These are phyloP conservation scores for Phrynosoma platyrhinos DNA, from an alignment of 2,113 vertebrate species.

Conservation along the genomic window DNA sequence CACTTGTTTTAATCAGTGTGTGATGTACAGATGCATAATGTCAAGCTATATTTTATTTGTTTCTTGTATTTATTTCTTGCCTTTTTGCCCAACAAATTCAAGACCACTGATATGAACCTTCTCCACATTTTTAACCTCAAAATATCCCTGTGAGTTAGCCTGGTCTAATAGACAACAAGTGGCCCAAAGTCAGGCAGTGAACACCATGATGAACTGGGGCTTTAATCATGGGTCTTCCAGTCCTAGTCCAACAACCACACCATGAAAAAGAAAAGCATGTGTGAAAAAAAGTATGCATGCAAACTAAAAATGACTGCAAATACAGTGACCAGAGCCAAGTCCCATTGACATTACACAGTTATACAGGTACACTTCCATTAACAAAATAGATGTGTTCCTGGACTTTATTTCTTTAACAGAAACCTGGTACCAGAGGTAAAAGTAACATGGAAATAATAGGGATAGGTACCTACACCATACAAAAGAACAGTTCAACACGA, in stretches of 20 bases:
- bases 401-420: no score
- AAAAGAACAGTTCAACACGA: no score
- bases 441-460: no score
- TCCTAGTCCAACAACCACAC: background rate
- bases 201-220: background rate
- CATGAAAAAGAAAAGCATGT: background rate
- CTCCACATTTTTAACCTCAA: background rate
- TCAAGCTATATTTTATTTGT: background rate
- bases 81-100: no score
- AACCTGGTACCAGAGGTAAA: no score
- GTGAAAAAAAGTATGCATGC: background rate
- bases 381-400: no score
- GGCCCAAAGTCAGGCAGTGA: background rate
- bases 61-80: background rate
- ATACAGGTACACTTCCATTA: no score
- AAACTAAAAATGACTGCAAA: background rate
- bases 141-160: background rate
- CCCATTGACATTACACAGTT: background rate
- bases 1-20: background rate
- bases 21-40: background rate
- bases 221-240: background rate
- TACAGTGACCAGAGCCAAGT: background rate
- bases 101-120: background rate
- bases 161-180: background rate
- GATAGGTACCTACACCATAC: no score